phyloP scores from a whole-genome alignment of 2,797 vertebrate genomes.

The Acanthurus tractus region DNA sequence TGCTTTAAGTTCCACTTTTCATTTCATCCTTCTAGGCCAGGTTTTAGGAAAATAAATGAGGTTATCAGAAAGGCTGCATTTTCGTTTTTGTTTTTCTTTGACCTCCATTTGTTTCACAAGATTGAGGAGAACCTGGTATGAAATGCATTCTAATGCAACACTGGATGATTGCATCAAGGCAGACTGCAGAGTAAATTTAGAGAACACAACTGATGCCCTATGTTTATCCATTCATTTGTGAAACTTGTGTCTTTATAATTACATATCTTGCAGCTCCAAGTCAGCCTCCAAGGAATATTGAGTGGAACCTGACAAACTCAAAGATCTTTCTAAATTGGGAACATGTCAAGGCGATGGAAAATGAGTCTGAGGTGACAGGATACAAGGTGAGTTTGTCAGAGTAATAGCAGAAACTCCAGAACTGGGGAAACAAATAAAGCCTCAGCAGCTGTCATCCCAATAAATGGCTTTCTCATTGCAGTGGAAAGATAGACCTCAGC shows the following conservation, averaged over 20 bases:
- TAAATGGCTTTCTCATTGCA: conserved; percentile 70
- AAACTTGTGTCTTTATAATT: conserved; percentile 61
- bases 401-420: conserved; percentile 48
- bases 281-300: conserved; percentile 89
- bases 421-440: conserved; percentile 66
- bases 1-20: conserved; percentile 31
- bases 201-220: conserved; percentile 15
- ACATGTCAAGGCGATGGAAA: conserved; percentile 91
- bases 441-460: conserved; percentile 66
- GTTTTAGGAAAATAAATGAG: conserved; percentile 34
- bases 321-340: conserved; percentile 93
- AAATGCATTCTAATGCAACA: conserved; percentile 13
- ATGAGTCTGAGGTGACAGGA: conserved; percentile 92
- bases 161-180: conserved; percentile 17
- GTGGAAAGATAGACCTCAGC: conserved; percentile 68
- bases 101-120: conserved; percentile 18
- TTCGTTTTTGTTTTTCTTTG: background rate
- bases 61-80: conserved; percentile 13
- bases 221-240: conserved; percentile 48
- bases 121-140: background rate
- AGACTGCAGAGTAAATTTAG: conserved; percentile 26
- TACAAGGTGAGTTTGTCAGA: conserved; percentile 89
- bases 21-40: conserved; percentile 30
- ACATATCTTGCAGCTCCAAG: conserved; percentile 87
- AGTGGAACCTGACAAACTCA: conserved; percentile 92